These are phyloP conservation scores for Pelobates cultripes DNA, from an alignment of 2,797 vertebrate genomes.

Conservation along the genomic window DNA sequence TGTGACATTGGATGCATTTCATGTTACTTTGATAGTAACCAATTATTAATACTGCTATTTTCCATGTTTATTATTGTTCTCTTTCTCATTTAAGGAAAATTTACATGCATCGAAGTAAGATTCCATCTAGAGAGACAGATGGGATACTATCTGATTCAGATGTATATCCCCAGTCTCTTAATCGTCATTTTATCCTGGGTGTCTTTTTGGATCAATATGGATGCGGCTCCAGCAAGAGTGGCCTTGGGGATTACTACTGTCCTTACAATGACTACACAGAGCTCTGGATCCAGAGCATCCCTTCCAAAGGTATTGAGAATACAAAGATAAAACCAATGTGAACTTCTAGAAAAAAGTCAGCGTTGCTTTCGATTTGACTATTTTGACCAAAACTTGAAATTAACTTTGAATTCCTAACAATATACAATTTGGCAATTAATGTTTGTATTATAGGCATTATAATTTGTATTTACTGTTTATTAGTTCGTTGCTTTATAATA, in stretches of 20 bases:
- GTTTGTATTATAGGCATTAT: background rate
- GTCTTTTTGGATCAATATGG: conserved; percentile 98
- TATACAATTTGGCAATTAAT: too few relatives aligned
- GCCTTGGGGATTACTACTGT: conserved; percentile 95
- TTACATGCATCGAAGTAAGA: conserved; percentile 94
- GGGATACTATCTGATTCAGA: conserved; percentile 98
- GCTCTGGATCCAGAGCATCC: conserved; percentile 92
- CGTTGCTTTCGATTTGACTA: too few relatives aligned
- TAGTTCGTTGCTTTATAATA: too few relatives aligned
- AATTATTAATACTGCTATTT: background rate
- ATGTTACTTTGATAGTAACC: too few relatives aligned
- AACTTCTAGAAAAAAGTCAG: background rate
- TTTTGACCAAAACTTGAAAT: too few relatives aligned
- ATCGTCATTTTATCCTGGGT: conserved; percentile 98
- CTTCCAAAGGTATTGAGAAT: conserved; percentile 83
- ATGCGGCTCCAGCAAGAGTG: conserved; percentile 92
- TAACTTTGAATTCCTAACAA: too few relatives aligned
- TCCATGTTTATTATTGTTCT: background rate
- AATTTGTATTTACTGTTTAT: too few relatives aligned
- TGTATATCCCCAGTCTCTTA: conserved; percentile 95
- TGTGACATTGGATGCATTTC: too few relatives aligned
- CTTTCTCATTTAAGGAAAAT: conserved; percentile 79
- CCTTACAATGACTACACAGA: conserved; percentile 97
- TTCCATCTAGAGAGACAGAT: conserved; percentile 97
- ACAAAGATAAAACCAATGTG: too few relatives aligned